These are phyloP conservation scores for Melanotaenia parkinsoni DNA, from an alignment of 2,797 vertebrate species.

Conservation along the genomic window DNA sequence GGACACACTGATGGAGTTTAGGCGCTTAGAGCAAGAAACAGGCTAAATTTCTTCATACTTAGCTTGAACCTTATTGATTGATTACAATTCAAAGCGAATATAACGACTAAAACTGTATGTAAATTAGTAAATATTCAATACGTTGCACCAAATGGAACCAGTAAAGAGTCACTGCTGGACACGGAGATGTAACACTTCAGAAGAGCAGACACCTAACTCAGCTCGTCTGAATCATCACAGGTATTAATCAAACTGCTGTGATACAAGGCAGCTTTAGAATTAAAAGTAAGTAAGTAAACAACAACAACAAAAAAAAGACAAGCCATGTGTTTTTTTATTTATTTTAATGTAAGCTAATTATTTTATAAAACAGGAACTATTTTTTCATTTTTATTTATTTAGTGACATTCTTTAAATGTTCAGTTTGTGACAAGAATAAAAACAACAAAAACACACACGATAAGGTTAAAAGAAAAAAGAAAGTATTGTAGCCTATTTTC, in stretches of 20 bases:
- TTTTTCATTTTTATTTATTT: not conserved
- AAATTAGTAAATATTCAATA: not conserved
- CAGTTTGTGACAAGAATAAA: too few relatives aligned
- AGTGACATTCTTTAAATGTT: not conserved
- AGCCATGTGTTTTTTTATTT: too few relatives aligned
- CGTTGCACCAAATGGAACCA: not conserved
- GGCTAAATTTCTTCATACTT: not conserved
- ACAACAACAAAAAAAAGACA: not conserved
- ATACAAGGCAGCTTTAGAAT: not conserved
- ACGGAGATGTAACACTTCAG: too few relatives aligned
- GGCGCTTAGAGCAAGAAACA: not conserved
- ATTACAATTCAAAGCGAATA: not conserved
- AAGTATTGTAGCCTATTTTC: not conserved
- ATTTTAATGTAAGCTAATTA: too few relatives aligned
- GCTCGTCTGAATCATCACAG: not conserved
- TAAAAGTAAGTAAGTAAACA: not conserved
- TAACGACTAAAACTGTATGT: not conserved
- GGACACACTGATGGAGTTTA: constrained; percentile 5
- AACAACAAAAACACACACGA: not conserved
- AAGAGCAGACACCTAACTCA: not conserved
- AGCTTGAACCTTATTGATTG: not conserved
- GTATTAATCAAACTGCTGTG: not conserved
- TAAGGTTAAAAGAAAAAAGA: too few relatives aligned
- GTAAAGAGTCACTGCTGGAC: not conserved
- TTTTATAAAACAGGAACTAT: too few relatives aligned